Evolutionary conservation across 2,888 invertebrate species (phyloP).

Genomic region (Spilarctia lutea): DNA sequence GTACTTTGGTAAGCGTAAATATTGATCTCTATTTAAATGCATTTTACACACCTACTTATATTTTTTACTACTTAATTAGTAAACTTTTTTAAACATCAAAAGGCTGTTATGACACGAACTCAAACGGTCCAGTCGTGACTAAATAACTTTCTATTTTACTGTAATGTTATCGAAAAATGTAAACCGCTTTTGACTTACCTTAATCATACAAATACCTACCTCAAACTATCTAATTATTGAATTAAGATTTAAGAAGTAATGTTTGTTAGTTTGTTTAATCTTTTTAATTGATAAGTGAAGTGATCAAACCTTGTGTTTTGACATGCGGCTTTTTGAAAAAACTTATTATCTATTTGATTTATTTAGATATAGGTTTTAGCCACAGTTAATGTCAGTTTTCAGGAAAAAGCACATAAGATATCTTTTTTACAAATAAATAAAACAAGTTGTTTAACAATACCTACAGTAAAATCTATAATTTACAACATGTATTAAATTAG

Average conservation of each 20-base stretch:
- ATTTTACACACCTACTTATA: not conserved
- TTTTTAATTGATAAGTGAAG: no score
- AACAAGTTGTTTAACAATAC: no score
- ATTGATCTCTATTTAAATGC: not conserved
- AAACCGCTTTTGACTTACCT: not conserved
- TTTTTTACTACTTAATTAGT: not conserved
- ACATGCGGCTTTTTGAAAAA: no score
- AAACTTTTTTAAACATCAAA: not conserved
- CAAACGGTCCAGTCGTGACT: conserved; percentile 1
- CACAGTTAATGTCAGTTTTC: no score
- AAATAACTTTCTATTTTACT: conserved; percentile 2
- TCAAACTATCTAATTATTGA: not conserved
- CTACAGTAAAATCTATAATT: no score
- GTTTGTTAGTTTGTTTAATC: not conserved
- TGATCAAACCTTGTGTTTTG: not conserved
- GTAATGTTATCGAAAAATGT: not conserved
- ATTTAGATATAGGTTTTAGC: no score
- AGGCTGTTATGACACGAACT: not conserved
- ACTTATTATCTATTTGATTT: no score
- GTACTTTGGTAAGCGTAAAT: not conserved
- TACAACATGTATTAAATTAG: no score
- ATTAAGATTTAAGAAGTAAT: not conserved
- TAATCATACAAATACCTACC: not conserved
- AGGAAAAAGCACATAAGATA: no score
- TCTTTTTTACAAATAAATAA: no score